Conservation (phyloP, 2,888 invertebrate species). For the Ellobium chinense region DNA sequence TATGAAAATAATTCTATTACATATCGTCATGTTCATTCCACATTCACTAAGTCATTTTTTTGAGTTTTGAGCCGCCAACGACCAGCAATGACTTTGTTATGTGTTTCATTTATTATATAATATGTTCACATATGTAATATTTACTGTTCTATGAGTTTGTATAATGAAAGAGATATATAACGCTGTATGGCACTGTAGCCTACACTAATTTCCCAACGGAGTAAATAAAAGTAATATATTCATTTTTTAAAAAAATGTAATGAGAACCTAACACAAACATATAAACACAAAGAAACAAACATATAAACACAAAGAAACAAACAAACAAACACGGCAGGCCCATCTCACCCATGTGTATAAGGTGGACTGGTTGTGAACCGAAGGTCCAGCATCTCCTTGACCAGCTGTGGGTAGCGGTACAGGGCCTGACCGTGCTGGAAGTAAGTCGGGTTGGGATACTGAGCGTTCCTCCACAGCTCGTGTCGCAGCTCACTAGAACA, state of each 20-base stretch:
- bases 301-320: neutral
- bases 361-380: neutral
- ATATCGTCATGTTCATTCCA: too few species aligned
- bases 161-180: too few species aligned
- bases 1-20: too few species aligned
- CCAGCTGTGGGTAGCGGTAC: slow-evolving; percentile 1
- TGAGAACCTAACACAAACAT: neutral
- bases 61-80: neutral
- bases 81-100: too few species aligned
- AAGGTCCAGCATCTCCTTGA: slow-evolving; percentile 3
- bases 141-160: too few species aligned
- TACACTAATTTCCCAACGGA: too few species aligned
- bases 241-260: too few species aligned
- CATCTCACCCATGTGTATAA: neutral
- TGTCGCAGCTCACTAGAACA: slow-evolving; percentile 14
- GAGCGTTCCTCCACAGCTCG: neutral
- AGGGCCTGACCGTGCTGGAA: slow-evolving; percentile 21
- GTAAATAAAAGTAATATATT: too few species aligned
- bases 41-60: too few species aligned
- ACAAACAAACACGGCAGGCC: neutral
- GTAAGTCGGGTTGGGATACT: slow-evolving; percentile 2
- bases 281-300: neutral
- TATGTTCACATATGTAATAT: too few species aligned
- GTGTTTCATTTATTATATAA: too few species aligned
- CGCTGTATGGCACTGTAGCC: too few species aligned